phyloP scores from a whole-genome alignment of 2,888 invertebrate genomes.

The Rhagonycha lutea region DNA sequence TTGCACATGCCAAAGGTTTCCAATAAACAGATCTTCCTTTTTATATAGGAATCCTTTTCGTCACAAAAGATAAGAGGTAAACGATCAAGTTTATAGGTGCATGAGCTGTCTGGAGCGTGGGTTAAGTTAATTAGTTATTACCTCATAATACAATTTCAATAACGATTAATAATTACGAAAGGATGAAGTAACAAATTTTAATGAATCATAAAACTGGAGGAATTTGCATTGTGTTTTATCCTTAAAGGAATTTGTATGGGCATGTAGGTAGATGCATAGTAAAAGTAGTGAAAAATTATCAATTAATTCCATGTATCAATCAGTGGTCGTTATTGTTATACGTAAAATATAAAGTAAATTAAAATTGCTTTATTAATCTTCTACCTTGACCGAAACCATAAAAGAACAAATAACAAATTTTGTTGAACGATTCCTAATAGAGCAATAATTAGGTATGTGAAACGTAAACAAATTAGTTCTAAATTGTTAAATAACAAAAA shows the following conservation, averaged over 20 bases:
- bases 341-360: neutral
- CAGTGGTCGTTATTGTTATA: neutral
- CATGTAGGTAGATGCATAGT: neutral
- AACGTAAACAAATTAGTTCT: neutral
- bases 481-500: neutral
- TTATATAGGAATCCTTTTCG: neutral
- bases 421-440: neutral
- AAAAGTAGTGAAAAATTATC: neutral
- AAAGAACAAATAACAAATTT: slow-evolving; percentile 9
- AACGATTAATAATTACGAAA: slow-evolving; percentile 1
- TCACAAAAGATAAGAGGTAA: neutral
- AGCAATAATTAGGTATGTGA: neutral
- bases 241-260: neutral
- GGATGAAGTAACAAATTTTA: slow-evolving; percentile 9
- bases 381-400: slow-evolving; percentile 15
- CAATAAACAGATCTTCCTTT: neutral
- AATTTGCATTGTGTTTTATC: neutral
- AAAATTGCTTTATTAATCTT: neutral
- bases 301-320: neutral
- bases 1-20: neutral
- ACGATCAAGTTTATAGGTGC: neutral
- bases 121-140: neutral
- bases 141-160: slow-evolving; percentile 7
- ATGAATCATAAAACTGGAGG: slow-evolving; percentile 12
- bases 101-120: neutral